Base-by-base conservation (phyloP, 2,888 invertebrate genomes). In the Tipula lateralis region DNA sequence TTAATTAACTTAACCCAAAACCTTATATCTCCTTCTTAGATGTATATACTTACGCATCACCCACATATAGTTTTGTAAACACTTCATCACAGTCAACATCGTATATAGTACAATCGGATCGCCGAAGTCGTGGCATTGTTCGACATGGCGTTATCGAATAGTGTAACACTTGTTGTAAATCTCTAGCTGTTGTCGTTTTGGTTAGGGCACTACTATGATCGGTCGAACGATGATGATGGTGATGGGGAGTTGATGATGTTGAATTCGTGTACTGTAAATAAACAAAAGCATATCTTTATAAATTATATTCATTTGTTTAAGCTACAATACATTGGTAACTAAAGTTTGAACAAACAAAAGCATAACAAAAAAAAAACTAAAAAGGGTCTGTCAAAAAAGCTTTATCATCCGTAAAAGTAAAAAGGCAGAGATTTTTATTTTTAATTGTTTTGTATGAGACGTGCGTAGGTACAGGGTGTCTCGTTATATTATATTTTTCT, bases 1-100 rank as follows among this genome's bases (percentile, higher is more conserved):
- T 32, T 2, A 5, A 32, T 1, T 32, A 32, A 32, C 32, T 7
- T 2, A 32, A 32, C 32, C 5, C 1, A 32, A 29, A 9, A n/a
- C 0, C 6, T 83, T 32, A n/a, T n/a, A 9, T n/a, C 13, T 13
- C 13, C 16, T 9, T 2, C 13, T 5, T 7, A 83, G 6, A n/a
- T 9, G 9, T 16, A n/a, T 50, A 44, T 87, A 92, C 94, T 92
- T 91, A 95, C 95, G 92, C 93, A 91, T 95, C 94, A 85, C 95
- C 95, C 87, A 95, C 93, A 87, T 92, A 95, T 87, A 95, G 91
- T 87, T 93, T 93, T 85, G 94, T 94, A 89, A 94, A 95, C 84
- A 95, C 95, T 90, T 95, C 94, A 89, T 95, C 94, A 87, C 94
- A 92, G 89, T 95, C 94, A 81, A 94, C 92, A 85, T 92, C 91